A percentile compares a stretch with the other conserved stretches of the same genome.
Conservation (phyloP, 2,113 vertebrate species). For the Paradoxurus hermaphroditus region DNA sequence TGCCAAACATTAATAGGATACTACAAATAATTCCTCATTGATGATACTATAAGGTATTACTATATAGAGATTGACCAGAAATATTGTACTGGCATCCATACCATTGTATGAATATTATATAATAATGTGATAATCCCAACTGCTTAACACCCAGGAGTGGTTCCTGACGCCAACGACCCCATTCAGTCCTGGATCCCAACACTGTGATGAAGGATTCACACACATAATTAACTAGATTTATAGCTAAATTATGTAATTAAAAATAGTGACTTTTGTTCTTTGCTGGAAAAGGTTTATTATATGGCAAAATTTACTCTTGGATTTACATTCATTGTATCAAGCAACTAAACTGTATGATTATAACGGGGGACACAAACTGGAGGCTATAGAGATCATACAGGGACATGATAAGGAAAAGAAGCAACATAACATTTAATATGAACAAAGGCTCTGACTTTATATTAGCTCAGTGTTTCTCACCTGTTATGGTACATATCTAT, state of each 20-base stretch:
- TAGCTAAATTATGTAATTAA: neutral
- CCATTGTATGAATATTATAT: neutral
- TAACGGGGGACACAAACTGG: rapidly evolving
- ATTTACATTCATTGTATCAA: neutral
- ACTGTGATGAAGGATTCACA: neutral
- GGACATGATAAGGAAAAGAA: neutral
- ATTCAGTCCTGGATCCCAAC: neutral
- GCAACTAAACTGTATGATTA: neutral
- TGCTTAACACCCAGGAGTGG: neutral
- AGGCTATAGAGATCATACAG: neutral
- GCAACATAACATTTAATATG: neutral
- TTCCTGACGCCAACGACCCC: neutral
- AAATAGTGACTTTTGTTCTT: neutral
- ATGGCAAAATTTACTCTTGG: neutral
- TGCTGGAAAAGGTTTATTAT: neutral
- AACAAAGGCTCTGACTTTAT: neutral
- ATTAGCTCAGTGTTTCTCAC: neutral
- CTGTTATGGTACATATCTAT: neutral
- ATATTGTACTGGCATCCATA: neutral
- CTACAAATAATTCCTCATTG: neutral
- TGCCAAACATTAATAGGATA: neutral
- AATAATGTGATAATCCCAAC: neutral
- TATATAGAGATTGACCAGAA: neutral
- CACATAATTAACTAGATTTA: neutral
- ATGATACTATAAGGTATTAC: neutral